Conservation (phyloP, 2,888 invertebrate species). For the Palloptera scutellata region DNA sequence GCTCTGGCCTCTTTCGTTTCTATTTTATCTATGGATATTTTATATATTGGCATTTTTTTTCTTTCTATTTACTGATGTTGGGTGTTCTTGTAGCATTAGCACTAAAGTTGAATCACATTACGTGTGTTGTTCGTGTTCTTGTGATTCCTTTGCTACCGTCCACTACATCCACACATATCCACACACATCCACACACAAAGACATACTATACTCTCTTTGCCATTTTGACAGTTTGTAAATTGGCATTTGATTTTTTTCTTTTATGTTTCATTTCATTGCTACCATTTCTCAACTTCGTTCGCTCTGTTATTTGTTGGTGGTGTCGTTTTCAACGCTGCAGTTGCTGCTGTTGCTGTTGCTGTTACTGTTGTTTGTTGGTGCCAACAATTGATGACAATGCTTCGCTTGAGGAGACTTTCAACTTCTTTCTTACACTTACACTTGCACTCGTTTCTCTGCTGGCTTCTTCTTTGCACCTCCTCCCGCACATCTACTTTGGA, state of each 20-base stretch:
- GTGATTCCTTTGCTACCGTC: conserved; percentile 22
- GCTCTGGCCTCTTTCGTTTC: too few relatives aligned
- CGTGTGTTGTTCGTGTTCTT: not conserved
- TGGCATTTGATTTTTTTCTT: not conserved
- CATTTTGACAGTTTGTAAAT: not conserved
- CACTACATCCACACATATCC: not conserved
- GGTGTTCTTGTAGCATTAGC: too few relatives aligned
- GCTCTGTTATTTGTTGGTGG: not conserved
- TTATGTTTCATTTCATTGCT: too few relatives aligned
- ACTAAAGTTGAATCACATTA: not conserved
- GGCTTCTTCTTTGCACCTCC: not conserved
- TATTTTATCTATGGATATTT: too few relatives aligned
- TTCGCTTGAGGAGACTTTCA: not conserved
- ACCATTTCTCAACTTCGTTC: too few relatives aligned
- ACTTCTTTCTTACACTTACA: not conserved
- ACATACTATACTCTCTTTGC: too few relatives aligned
- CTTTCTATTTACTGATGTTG: too few relatives aligned
- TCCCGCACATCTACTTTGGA: not conserved
- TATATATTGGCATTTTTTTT: too few relatives aligned
- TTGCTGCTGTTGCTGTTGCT: conserved; percentile 33
- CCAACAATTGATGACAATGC: conserved; percentile 38
- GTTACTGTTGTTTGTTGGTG: conserved; percentile 35
- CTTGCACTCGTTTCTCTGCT: not conserved
- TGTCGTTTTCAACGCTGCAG: conserved; percentile 14
- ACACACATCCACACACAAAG: not conserved